phyloP scores from a whole-genome alignment of 1,140 invertebrate genomes.

The Neodiprion lecontei region DNA sequence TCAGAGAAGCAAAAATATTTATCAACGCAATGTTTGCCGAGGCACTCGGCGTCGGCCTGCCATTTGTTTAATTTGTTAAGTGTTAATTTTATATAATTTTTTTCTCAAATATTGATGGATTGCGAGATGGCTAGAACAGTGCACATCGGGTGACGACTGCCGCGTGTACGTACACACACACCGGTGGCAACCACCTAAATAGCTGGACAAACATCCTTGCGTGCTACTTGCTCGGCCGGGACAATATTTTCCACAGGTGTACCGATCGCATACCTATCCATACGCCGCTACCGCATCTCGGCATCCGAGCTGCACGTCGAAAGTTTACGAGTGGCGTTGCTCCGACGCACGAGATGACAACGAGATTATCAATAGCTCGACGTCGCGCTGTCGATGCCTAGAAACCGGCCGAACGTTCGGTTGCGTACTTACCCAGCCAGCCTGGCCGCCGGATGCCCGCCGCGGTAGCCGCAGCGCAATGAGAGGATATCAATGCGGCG shows the following conservation, averaged over 20 bases:
- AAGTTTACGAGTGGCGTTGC: too few relatives aligned
- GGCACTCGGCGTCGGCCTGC: conserved; percentile 22
- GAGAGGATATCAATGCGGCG: background rate
- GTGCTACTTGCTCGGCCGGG: conserved; percentile 25
- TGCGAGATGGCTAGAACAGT: conserved; percentile 27
- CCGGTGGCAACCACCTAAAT: conserved; percentile 33
- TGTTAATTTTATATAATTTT: conserved; percentile 60
- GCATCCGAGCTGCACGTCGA: conserved; percentile 9
- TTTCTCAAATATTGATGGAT: conserved; percentile 43
- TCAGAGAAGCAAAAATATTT: conserved; percentile 53
- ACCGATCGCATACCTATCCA: too few relatives aligned
- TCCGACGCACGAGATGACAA: too few relatives aligned
- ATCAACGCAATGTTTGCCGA: conserved; percentile 55
- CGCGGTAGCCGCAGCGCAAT: too few relatives aligned
- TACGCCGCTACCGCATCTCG: background rate
- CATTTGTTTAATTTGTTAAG: conserved; percentile 58
- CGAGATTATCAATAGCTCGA: too few relatives aligned
- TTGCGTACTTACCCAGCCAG: too few relatives aligned
- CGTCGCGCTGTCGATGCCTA: too few relatives aligned
- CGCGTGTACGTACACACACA: background rate
- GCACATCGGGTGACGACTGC: conserved; percentile 4
- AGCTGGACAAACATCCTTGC: conserved; percentile 41
- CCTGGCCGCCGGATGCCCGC: too few relatives aligned
- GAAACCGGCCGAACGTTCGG: too few relatives aligned
- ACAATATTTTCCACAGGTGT: conserved; percentile 9